Base-by-base conservation (phyloP, 2,113 vertebrate genomes). In the Atractosteus spatula region DNA sequence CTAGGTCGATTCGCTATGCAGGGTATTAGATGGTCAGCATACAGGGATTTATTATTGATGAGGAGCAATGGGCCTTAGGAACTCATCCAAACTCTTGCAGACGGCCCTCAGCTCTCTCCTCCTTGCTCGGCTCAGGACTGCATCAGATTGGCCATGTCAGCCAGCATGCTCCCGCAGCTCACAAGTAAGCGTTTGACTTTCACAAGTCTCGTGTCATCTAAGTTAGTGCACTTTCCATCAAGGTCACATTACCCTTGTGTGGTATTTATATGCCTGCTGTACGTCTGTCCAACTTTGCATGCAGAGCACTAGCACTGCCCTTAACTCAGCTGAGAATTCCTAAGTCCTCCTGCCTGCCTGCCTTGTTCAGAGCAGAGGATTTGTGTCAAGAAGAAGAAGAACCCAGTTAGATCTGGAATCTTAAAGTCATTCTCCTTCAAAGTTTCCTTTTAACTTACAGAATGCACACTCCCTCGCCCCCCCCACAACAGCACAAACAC, bases 101-200 rank as follows among this genome's bases (percentile, higher is more conserved):
- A 79, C 84, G 72, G 79, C 81, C 80, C 79, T 89, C 88, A 83
- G 84, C 84, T 84, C 84, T 83, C 84, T 83, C 79, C 16, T 68
- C 80, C 87, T 85, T 83, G 86, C 89, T 86, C 61, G 83, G 87
- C 87, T 89, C 89, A 91, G 81, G 79, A 56, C 44, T 29, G 80
- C 81, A 87, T 82, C 91, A 91, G 89, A 91, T 92, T 92, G 88
- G 84, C 89, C 86, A 89, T 83, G 90, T 92, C 90, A 89, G 84
- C 85, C 87, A 86, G 87, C 83, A 85, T 81, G 82, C 86, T 87
- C 87, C 89, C 89, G 86, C 87, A 84, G 84, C 85, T 87, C 88
- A 83, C 86, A 91, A 92, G 89, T 91, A 90, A 82, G 82, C 87
- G 83, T 90, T 92, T 90, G 91, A 92, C 91, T 92, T 92, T 92